Conservation (phyloP, 2,113 vertebrate genomes). For the Scalopus aquaticus region DNA sequence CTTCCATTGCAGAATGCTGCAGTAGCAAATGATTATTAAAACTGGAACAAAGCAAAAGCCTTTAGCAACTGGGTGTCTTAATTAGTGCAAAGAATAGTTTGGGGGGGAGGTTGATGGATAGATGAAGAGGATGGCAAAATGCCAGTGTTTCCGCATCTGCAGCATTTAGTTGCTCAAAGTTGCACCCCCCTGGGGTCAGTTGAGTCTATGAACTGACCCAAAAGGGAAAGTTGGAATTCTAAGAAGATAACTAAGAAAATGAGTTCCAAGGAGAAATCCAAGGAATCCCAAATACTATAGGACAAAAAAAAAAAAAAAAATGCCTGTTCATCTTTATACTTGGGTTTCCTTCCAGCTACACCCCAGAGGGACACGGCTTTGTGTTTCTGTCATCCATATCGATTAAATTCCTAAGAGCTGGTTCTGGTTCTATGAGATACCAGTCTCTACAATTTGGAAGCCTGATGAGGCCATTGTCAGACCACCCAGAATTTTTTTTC, state of each 20-base stretch:
- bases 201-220: neutral
- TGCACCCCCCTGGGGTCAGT: neutral
- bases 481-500: neutral
- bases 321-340: neutral
- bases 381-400: neutral
- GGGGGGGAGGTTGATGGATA: neutral
- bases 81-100: neutral
- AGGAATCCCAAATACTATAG: neutral
- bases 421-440: neutral
- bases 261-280: neutral
- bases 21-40: neutral
- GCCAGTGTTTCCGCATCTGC: neutral
- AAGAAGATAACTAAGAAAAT: neutral
- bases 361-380: neutral
- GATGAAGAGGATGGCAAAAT: neutral
- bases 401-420: neutral
- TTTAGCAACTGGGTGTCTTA: neutral
- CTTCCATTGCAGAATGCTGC: neutral
- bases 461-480: neutral
- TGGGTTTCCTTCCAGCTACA: neutral
- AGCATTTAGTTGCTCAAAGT: neutral
- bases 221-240: neutral
- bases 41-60: neutral
- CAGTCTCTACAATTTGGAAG: neutral
- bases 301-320: neutral